Conservation (phyloP, 2,113 vertebrate species). For the Daubentonia madagascariensis region DNA sequence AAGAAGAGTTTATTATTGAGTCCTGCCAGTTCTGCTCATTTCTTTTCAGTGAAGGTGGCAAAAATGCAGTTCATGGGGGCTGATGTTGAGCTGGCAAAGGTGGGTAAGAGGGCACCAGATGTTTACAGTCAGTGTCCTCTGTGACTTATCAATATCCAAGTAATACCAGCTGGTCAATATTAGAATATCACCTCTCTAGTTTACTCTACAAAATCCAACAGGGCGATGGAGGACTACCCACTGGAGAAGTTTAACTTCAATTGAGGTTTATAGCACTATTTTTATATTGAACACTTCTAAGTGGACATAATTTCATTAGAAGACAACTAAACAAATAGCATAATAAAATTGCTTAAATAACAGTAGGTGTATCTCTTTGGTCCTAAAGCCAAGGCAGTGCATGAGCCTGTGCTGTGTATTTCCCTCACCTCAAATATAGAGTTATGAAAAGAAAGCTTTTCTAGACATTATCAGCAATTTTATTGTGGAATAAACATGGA, state of each 20-base stretch:
- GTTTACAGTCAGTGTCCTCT: not conserved
- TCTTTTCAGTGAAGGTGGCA: not conserved
- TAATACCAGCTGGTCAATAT: not conserved
- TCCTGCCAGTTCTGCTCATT: fast-evolving
- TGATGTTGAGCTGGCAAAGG: not conserved
- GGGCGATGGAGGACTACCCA: not conserved
- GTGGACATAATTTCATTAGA: not conserved
- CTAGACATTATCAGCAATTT: not conserved
- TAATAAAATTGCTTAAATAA: not conserved
- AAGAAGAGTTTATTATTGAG: not conserved
- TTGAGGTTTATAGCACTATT: not conserved
- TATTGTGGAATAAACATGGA: not conserved
- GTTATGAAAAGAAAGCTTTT: not conserved
- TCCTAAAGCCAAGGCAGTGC: not conserved
- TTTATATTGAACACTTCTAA: not conserved
- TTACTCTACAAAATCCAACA: not conserved
- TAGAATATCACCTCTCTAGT: not conserved
- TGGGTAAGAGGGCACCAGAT: not conserved
- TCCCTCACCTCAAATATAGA: not conserved
- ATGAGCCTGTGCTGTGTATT: not conserved
- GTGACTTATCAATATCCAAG: not conserved
- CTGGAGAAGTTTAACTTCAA: not conserved
- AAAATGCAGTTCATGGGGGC: not conserved
- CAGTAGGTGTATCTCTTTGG: not conserved
- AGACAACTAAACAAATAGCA: not conserved